Evolutionary conservation across 2,888 invertebrate species (phyloP).

Genomic region (Keiferia lycopersicella): DNA sequence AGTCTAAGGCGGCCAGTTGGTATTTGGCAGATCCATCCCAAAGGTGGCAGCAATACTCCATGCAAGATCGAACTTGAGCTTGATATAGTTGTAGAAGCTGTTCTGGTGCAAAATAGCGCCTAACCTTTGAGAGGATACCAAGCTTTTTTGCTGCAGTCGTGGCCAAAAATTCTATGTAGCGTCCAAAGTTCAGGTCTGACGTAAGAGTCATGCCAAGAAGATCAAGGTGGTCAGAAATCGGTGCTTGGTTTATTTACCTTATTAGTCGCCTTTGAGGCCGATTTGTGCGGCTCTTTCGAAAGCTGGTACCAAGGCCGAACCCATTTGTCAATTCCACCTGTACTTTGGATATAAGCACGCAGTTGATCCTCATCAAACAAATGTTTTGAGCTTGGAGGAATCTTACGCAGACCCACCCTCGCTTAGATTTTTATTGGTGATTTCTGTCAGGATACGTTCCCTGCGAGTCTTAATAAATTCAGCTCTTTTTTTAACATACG

Average conservation of each 20-base stretch:
- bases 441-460: conserved; percentile 29
- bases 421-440: conserved; percentile 26
- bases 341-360: conserved; percentile 5
- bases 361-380: conserved; percentile 4
- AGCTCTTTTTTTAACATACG: conserved; percentile 31
- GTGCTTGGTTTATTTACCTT: not conserved
- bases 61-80: too few species aligned
- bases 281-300: not conserved
- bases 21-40: too few species aligned
- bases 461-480: conserved; percentile 29
- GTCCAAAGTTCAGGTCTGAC: too few species aligned
- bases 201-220: too few species aligned
- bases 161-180: too few species aligned
- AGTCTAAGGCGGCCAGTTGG: too few species aligned
- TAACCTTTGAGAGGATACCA: too few species aligned
- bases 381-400: conserved; percentile 26
- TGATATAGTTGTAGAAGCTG: too few species aligned
- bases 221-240: too few species aligned
- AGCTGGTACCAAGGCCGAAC: not conserved
- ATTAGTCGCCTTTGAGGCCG: not conserved
- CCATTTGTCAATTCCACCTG: conserved; percentile 11
- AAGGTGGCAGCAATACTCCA: too few species aligned
- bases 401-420: conserved; percentile 31
- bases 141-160: too few species aligned
- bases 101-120: too few species aligned